A percentile compares a stretch with the other conserved stretches of the same genome.
These are phyloP conservation scores for Micrasema longulum DNA, from an alignment of 1,140 invertebrate species.

Conservation along the genomic window DNA sequence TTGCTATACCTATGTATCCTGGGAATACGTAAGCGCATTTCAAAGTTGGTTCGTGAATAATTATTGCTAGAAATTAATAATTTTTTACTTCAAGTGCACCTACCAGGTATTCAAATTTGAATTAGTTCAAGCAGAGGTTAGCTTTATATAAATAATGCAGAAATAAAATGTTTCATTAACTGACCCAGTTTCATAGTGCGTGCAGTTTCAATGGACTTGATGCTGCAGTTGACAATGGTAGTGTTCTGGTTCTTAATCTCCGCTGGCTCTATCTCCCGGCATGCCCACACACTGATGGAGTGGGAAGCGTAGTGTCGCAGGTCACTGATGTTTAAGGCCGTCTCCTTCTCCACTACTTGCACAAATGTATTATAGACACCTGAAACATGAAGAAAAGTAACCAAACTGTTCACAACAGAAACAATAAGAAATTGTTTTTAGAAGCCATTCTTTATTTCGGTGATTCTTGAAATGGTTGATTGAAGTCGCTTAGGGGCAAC, in stretches of 20 bases:
- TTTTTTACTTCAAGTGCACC: too few relatives aligned
- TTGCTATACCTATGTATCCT: too few relatives aligned
- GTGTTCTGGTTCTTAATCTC: conserved; percentile 58
- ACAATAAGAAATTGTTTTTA: not conserved
- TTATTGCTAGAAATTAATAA: too few relatives aligned
- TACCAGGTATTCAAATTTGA: too few relatives aligned
- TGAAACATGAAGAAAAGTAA: too few relatives aligned
- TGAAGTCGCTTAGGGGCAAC: too few relatives aligned
- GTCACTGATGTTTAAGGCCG: conserved; percentile 69
- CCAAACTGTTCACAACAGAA: not conserved
- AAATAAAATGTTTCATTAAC: not conserved
- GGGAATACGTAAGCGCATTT: too few relatives aligned
- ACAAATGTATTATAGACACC: conserved; percentile 59
- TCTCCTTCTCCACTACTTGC: conserved; percentile 58
- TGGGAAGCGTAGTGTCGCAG: conserved; percentile 81
- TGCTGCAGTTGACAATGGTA: conserved; percentile 58
- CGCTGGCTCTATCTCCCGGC: conserved; percentile 67
- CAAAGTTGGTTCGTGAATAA: too few relatives aligned
- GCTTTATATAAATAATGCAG: too few relatives aligned
- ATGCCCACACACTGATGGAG: conserved; percentile 78
- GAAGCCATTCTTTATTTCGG: too few relatives aligned
- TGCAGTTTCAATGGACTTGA: conserved; percentile 62
- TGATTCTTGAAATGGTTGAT: too few relatives aligned
- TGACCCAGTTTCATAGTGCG: conserved; percentile 52
- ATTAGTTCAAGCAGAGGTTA: too few relatives aligned